These are phyloP conservation scores for Epinephelus fuscoguttatus DNA, from an alignment of 2,113 vertebrate species.

Conservation along the genomic window DNA sequence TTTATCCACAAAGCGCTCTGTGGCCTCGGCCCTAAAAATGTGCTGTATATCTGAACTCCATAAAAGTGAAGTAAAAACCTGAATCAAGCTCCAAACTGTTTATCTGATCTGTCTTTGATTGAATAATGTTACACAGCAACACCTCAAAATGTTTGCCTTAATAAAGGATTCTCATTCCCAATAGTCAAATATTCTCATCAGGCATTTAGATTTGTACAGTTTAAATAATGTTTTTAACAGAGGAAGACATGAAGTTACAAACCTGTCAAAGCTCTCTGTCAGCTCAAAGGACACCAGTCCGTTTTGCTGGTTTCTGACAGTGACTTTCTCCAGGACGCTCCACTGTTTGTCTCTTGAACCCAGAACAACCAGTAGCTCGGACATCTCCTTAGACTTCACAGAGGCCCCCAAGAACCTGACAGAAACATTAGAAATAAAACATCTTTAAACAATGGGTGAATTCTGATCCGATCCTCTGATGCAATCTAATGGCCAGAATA, in stretches of 20 bases:
- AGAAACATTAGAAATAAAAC: background rate
- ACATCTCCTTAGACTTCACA: conserved; percentile 76
- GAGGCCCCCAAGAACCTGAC: conserved; percentile 79
- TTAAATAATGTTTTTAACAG: background rate
- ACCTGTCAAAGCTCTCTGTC: conserved; percentile 88
- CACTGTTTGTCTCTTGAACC: conserved; percentile 86
- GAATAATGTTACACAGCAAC: too few species aligned
- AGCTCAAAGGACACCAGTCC: conserved; percentile 91
- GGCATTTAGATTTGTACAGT: background rate
- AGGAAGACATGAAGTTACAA: background rate
- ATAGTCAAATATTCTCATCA: background rate
- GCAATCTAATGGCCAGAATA: too few species aligned
- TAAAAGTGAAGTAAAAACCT: background rate
- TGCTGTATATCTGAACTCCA: background rate
- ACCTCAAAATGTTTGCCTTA: background rate
- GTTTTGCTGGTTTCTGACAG: conserved; percentile 82
- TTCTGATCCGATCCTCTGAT: too few species aligned
- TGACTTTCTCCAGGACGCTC: conserved; percentile 84
- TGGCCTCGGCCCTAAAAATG: background rate
- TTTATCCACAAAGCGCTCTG: background rate
- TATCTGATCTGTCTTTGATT: too few species aligned
- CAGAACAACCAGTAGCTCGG: conserved; percentile 84
- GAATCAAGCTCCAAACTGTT: background rate
- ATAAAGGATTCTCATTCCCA: background rate
- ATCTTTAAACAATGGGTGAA: background rate